These are phyloP conservation scores for Oryzias melastigma DNA, from an alignment of 2,113 vertebrate species.

Conservation along the genomic window DNA sequence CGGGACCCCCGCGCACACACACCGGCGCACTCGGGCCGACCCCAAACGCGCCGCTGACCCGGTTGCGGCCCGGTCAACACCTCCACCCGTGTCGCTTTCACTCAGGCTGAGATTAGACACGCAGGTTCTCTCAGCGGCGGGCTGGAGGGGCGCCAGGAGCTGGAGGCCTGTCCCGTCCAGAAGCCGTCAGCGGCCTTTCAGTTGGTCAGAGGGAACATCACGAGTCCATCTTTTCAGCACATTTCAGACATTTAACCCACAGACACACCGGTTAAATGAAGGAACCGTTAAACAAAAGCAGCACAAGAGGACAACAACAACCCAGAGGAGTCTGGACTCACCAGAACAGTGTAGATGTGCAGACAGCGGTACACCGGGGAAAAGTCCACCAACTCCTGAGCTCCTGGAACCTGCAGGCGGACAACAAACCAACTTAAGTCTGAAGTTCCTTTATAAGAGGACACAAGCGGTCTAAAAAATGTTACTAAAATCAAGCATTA, in stretches of 20 bases:
- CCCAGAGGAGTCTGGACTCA: constrained; percentile 33
- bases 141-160: constrained; percentile 54
- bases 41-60: constrained; percentile 34
- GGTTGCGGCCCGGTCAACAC: constrained; percentile 53
- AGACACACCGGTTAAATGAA: too few relatives aligned
- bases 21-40: constrained; percentile 9
- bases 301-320: not conserved
- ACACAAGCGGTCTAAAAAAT: too few relatives aligned
- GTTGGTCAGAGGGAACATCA: not conserved
- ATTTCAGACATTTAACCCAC: too few relatives aligned
- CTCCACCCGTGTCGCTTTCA: constrained; percentile 54
- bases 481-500: too few relatives aligned
- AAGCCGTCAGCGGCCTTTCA: constrained; percentile 3
- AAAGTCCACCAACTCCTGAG: constrained; percentile 96
- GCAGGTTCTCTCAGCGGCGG: constrained; percentile 6
- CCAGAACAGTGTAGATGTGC: constrained; percentile 89
- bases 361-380: constrained; percentile 96
- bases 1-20: constrained; percentile 12
- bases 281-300: not conserved
- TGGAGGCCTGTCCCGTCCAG: constrained; percentile 32
- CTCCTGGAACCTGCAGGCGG: constrained; percentile 83
- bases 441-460: too few relatives aligned
- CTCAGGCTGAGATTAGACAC: constrained; percentile 48
- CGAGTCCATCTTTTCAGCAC: not conserved
- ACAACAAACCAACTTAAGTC: not conserved